A percentile compares a stretch with the other conserved stretches of the same genome.
phyloP scores from a whole-genome alignment of 2,797 vertebrate genomes.

The Cossypha heuglini region DNA sequence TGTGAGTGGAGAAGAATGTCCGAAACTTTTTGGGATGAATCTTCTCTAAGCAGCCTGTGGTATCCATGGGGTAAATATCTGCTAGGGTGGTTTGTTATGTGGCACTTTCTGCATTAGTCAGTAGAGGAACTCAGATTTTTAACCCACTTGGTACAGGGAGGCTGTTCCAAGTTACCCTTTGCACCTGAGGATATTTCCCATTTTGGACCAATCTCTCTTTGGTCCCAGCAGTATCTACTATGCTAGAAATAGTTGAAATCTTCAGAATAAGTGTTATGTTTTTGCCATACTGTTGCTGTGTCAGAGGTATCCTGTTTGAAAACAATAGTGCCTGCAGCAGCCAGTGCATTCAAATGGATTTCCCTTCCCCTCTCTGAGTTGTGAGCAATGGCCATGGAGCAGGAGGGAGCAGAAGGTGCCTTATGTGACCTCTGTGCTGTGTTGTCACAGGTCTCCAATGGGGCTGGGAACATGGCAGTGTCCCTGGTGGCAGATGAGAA shows the following conservation, averaged over 20 bases:
- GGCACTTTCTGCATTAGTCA: background rate
- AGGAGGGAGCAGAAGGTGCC: background rate
- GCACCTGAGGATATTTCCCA: background rate
- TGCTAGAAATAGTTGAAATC: background rate
- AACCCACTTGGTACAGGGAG: background rate
- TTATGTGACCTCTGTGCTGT: background rate
- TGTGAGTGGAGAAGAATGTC: background rate
- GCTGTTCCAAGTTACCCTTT: background rate
- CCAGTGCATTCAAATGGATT: background rate
- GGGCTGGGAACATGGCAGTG: constrained; percentile 85
- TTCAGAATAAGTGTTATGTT: background rate
- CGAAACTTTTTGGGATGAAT: background rate
- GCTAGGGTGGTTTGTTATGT: background rate
- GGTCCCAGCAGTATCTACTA: background rate
- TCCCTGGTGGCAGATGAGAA: constrained; percentile 93
- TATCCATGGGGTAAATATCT: background rate
- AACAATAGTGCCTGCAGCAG: constrained; percentile 28
- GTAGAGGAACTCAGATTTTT: background rate
- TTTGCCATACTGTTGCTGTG: background rate
- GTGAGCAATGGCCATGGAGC: background rate
- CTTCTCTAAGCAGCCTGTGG: background rate
- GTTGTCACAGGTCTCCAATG: constrained; percentile 87
- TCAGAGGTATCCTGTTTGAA: constrained; percentile 1
- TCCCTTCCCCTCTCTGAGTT: background rate
- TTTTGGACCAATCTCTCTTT: background rate